Base-by-base conservation (phyloP, 2,113 vertebrate species). In the Tupaia chinensis region DNA sequence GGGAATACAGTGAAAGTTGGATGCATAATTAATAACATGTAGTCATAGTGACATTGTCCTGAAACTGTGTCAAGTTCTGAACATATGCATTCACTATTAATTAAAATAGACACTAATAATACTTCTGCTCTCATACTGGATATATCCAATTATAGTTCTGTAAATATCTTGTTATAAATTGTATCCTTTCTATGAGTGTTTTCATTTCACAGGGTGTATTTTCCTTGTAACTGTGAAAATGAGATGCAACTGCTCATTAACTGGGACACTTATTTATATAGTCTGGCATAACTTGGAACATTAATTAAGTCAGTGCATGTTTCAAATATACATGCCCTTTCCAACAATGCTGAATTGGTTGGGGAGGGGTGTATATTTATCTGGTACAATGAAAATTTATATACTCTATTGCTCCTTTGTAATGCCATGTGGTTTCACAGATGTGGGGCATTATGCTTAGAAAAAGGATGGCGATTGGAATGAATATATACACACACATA, bases 161-260 rank as follows among this genome's bases (percentile, higher is more conserved):
- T 79, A 65, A 97, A 89, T 80, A 96, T 53, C 60, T 22, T 22
- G 34, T 3, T 97, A 96, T 93, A 82, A 92, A 94, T 32, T 92
- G 4, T 73, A 66, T 83, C 73, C 68, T 94, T 91, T 77, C n/a
- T 69, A 2, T 0, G 7, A 90, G 19, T 81, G 58, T 94, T 97
- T 96, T 94, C 56, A 34, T 94, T 97, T 95, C 91, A 44, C 56
- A 70, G 72, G 16, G 32, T 23, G 0, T n/a, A 81, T 97, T 96
- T 97, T 87, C 91, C 95, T 88, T 96, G 56, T 29, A 79, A 95
- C 85, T 53, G 68, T 87, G 77, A 95, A 98, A 97, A 94, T 32
- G 6, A 32, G 76, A 86, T 5, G 70, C 72, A 87, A 94, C 77
- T 97, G 83, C 94, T 96, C 76, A 77, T 96, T 97, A 97, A 97